Conservation (phyloP, 2,888 invertebrate genomes). For the Pollenia griseotomentosa region DNA sequence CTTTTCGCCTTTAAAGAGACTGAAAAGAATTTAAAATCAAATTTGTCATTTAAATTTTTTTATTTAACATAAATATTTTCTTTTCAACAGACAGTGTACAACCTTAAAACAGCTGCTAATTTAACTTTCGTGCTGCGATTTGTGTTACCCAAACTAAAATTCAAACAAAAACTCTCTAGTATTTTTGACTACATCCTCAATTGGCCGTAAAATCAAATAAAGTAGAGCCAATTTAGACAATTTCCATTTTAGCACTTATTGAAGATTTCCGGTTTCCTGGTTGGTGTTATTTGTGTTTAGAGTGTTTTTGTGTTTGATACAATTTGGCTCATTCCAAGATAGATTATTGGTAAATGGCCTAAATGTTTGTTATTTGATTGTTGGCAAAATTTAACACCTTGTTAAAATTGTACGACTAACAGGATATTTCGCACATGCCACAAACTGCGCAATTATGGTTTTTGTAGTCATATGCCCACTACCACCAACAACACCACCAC, state of each 20-base stretch:
- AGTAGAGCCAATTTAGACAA: conserved; percentile 64
- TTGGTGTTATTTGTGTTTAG: conserved; percentile 25
- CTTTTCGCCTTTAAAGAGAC: too few relatives aligned
- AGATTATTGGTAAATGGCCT: conserved; percentile 46
- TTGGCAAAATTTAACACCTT: conserved; percentile 66
- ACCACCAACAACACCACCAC: conserved; percentile 25
- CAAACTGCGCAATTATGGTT: conserved; percentile 76
- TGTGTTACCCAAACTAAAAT: neutral
- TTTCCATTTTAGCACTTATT: conserved; percentile 70
- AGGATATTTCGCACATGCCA: conserved; percentile 76
- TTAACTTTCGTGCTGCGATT: conserved; percentile 46
- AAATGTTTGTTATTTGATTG: conserved; percentile 44
- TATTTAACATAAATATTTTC: neutral
- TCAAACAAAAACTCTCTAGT: neutral
- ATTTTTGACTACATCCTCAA: conserved; percentile 33
- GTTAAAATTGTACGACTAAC: conserved; percentile 72
- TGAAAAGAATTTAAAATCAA: neutral
- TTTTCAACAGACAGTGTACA: neutral
- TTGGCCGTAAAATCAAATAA: conserved; percentile 56
- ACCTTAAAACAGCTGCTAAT: conserved; percentile 52
- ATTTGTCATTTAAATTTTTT: conserved; percentile 7
- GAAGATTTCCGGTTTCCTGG: conserved; percentile 73
- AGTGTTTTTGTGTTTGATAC: conserved; percentile 31
- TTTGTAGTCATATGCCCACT: conserved; percentile 40
- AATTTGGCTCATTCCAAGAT: conserved; percentile 46